Evolutionary conservation across 1,140 invertebrate genomes (phyloP).

Genomic region (Lepidostoma basale): DNA sequence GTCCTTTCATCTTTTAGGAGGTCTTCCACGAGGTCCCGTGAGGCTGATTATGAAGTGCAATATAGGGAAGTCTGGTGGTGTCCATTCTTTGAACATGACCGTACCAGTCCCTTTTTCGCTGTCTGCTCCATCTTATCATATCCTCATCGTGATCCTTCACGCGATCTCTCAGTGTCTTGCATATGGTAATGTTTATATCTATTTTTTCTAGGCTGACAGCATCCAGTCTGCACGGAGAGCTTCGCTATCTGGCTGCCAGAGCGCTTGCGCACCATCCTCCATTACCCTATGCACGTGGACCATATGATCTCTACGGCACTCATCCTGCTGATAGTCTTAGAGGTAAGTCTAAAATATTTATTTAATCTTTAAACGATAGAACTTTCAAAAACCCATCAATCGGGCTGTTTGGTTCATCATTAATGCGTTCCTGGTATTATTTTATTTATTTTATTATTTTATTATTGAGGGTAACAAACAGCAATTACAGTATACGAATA

Average conservation of each 20-base stretch:
- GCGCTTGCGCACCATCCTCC: conserved; percentile 42
- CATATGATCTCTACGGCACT: conserved; percentile 42
- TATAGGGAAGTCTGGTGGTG: no score
- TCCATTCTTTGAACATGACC: no score
- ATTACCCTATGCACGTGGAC: conserved; percentile 38
- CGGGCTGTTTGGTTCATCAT: no score
- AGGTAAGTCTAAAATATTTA: conserved; percentile 41
- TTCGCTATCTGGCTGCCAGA: conserved; percentile 63
- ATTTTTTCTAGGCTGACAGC: conserved; percentile 52
- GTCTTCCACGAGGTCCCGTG: not conserved
- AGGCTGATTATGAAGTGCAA: not conserved
- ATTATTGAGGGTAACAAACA: no score
- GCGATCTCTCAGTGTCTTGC: not conserved
- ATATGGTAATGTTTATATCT: conserved; percentile 3
- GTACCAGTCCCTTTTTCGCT: no score
- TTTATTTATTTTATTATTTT: no score
- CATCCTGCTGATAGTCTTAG: conserved; percentile 41
- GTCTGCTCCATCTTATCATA: no score
- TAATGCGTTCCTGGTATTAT: no score
- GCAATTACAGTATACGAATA: no score
- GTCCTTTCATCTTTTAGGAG: no score
- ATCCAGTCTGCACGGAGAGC: conserved; percentile 62
- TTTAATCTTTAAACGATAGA: not conserved
- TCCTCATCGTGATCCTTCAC: no score
- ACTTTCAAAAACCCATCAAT: no score